Evolutionary conservation across 2,797 vertebrate genomes (phyloP), one percentile per base, ranked within the genome.

Genomic region (Scolopax rusticola): DNA sequence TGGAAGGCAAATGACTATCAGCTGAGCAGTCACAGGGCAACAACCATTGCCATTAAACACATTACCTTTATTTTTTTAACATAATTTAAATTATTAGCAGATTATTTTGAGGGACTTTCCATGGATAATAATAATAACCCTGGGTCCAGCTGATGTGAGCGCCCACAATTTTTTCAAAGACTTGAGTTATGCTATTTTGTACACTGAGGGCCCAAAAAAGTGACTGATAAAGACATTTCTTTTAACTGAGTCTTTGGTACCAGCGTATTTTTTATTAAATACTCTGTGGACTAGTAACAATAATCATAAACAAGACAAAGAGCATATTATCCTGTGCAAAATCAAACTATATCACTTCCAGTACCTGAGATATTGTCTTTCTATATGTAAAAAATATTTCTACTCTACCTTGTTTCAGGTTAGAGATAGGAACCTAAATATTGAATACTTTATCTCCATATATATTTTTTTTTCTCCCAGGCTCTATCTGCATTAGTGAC

Each of bases 381-480:
- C n/a, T 50, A 28, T 12, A 51, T 5, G 2, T 78, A 59, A 74
- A 83, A 85, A 85, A 28, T 67, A 33, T 43, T 77, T 65, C 12
- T 65, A 9, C 7, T 50, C 36, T 63, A 13, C 2, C 8, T 92
- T 78, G 15, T 51, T 79, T 91, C 75, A 24, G 8, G 14, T 43
- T 56, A 73, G 15, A 80, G 4, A 5, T 33, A 64, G 16, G 23
- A 79, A 74, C 6, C 6, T 73, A 79, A 87, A 54, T 48, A 24
- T 14, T 36, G 0, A 1, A 30, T 68, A 33, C 7, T 63, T 90
- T 65, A 11, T 40, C 20, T 27, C 5, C 13, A 0, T 25, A 4
- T 6, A 0, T 6, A 0, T 10, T 15, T 10, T 13, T 20, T 82
- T 47, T 36, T 1, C 13, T 33, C 17, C 25, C 21, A 47, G 21